Evolutionary conservation across 64 coral and sea anemone species (phyloP), one percentile per base, ranked within the genome.

Genomic region (Pocillopora damicornis): DNA sequence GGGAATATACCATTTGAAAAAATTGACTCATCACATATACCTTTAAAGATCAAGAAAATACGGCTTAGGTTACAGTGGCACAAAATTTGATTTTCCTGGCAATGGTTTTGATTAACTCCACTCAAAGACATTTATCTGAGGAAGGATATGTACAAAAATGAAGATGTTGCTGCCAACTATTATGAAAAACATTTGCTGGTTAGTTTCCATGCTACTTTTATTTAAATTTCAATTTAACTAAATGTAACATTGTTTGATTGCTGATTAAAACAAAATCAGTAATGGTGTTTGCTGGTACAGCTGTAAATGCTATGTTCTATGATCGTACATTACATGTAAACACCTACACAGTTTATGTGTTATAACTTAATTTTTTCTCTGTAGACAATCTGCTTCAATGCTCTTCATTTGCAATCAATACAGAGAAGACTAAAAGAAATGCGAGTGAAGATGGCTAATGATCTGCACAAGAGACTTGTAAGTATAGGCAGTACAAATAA

Each of bases 391-490:
- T 81, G 87, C 51, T 86, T 95, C 23, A 42, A 82, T 82, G 75
- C 60, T 51, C 76, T 95, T 45, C 87, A 92, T 76, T 59, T 95
- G 66, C 90, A 89, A 95, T 68, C 86, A 76, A 76, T 90, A 1
- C 75, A 89, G 63, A 92, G 87, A 73, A 75, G 94, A 92, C 45
- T 95, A 58, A 95, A 95, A 72, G 58, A 89, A 20, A 95, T 95
- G 90, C 88, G 94, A 42, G 63, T 89, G 17, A 74, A 74, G 1
- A 89, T 95, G 90, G 87, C 94, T n/a, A 23, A 89, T 71, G 94
- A 95, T 63, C 58, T 92, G 15, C 77, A 62, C 65, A 45, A 89
- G 84, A 89, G 63, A 87, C 61, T 89, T 87, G 94, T 95, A 90
- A 87, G 87, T 83, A 38, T 34, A 42, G 64, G 64, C 17, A 67